A percentile compares a stretch with the other conserved stretches of the same genome.
Evolutionary conservation across 2,797 vertebrate genomes (phyloP).

Genomic region (Natrix natrix): DNA sequence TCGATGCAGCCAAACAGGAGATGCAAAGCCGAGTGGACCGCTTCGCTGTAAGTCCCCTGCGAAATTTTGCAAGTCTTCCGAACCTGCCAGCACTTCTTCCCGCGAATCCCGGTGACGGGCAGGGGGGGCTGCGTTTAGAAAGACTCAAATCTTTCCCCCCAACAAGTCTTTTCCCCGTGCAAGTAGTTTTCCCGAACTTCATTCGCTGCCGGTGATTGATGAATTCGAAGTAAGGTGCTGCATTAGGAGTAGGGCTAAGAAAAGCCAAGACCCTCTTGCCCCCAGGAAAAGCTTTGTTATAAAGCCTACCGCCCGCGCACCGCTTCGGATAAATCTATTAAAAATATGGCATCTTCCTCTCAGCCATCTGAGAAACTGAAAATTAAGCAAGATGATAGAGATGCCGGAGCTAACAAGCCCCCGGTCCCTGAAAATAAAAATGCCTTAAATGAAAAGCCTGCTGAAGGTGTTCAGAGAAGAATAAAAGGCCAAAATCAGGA

Average conservation of each 20-base stretch:
- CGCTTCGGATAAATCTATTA: conserved; percentile 3
- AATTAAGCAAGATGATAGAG: conserved; percentile 43
- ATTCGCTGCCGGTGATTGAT: background rate
- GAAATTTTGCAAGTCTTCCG: conserved; percentile 28
- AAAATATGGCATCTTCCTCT: conserved; percentile 45
- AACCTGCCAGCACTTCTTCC: background rate
- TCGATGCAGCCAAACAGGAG: conserved; percentile 60
- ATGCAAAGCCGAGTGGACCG: conserved; percentile 55
- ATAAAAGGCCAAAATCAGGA: conserved; percentile 12
- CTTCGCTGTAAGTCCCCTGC: conserved; percentile 46
- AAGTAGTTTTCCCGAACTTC: background rate
- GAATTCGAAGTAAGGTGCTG: conserved; percentile 25
- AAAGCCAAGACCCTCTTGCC: background rate
- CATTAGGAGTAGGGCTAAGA: background rate
- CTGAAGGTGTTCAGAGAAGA: conserved; percentile 36
- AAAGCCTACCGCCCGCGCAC: background rate
- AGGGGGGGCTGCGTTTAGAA: background rate
- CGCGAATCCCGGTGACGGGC: too few species aligned
- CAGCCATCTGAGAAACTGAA: conserved; percentile 44
- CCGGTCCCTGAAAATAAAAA: conserved; percentile 35
- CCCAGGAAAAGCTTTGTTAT: conserved; percentile 1
- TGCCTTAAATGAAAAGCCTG: conserved; percentile 22
- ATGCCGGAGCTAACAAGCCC: conserved; percentile 34
- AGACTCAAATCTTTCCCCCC: background rate
- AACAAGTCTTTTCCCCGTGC: background rate